Evolutionary conservation across 2,888 invertebrate genomes (phyloP).

Genomic region (Periphyllus acericola): DNA sequence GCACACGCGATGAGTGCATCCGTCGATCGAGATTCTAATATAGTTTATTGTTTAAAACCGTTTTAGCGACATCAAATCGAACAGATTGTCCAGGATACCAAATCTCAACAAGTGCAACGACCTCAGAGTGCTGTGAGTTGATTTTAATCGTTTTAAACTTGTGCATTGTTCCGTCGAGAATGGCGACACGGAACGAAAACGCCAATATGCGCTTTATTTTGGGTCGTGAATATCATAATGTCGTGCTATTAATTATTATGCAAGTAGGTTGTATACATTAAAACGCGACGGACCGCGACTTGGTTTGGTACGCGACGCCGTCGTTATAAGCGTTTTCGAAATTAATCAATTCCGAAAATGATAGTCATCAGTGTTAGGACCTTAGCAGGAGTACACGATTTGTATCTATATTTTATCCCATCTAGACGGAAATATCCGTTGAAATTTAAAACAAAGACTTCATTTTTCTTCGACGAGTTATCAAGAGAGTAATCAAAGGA

Average conservation of each 20-base stretch:
- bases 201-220: not conserved
- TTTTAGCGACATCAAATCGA: constrained; percentile 85
- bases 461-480: too few relatives aligned
- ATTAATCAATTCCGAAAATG: not conserved
- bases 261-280: not conserved
- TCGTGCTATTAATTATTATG: not conserved
- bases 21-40: not conserved
- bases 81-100: constrained; percentile 80
- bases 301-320: not conserved
- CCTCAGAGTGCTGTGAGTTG: constrained; percentile 85
- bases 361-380: not conserved
- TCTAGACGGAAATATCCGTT: too few relatives aligned
- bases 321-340: not conserved
- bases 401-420: too few relatives aligned
- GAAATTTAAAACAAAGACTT: too few relatives aligned
- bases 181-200: not conserved
- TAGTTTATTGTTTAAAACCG: not conserved
- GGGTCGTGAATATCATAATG: not conserved
- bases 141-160: constrained; percentile 20
- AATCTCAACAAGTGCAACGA: constrained; percentile 81
- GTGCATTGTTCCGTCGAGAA: not conserved
- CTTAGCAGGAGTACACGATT: too few relatives aligned
- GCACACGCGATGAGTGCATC: not conserved
- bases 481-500: too few relatives aligned
- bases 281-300: not conserved